Percentiles rank a stretch among this genome's conserved stretches.
phyloP scores from a whole-genome alignment of 1,140 invertebrate species.

The Nymphalis io region DNA sequence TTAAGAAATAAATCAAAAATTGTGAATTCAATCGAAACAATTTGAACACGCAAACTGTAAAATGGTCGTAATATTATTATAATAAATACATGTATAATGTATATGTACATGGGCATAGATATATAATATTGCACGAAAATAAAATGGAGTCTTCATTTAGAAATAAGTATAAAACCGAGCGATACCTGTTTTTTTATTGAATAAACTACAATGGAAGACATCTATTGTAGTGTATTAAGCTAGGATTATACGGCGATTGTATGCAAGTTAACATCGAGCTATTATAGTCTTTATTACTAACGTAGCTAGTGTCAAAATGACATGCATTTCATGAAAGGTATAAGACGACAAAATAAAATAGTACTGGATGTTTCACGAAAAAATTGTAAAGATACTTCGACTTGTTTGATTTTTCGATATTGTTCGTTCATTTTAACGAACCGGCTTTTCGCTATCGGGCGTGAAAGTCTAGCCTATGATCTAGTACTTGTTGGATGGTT shows the following conservation, averaged over 20 bases:
- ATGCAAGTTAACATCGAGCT: not conserved
- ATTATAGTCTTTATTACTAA: conserved; percentile 6
- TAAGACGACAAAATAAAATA: conserved; percentile 8
- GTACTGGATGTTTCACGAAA: not conserved
- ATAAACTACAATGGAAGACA: conserved; percentile 21
- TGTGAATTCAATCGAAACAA: too few relatives aligned
- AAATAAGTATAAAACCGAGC: conserved; percentile 14
- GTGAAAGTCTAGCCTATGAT: not conserved
- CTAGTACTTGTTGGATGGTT: not conserved
- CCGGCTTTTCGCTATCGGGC: not conserved
- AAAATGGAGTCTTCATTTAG: conserved; percentile 19
- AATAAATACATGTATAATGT: too few relatives aligned
- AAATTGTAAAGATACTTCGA: conserved; percentile 5
- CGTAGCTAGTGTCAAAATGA: not conserved
- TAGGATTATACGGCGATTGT: conserved; percentile 22
- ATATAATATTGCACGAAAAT: not conserved
- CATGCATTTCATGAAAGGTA: not conserved
- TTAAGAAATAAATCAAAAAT: too few relatives aligned
- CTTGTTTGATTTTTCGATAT: conserved; percentile 15
- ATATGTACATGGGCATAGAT: too few relatives aligned
- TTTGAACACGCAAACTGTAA: too few relatives aligned
- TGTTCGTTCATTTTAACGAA: conserved; percentile 1
- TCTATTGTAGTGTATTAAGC: conserved; percentile 8
- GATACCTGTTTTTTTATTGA: conserved; percentile 27
- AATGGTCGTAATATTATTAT: too few relatives aligned